phyloP scores from a whole-genome alignment of 1,140 invertebrate species.

The Notospermus geniculatus region DNA sequence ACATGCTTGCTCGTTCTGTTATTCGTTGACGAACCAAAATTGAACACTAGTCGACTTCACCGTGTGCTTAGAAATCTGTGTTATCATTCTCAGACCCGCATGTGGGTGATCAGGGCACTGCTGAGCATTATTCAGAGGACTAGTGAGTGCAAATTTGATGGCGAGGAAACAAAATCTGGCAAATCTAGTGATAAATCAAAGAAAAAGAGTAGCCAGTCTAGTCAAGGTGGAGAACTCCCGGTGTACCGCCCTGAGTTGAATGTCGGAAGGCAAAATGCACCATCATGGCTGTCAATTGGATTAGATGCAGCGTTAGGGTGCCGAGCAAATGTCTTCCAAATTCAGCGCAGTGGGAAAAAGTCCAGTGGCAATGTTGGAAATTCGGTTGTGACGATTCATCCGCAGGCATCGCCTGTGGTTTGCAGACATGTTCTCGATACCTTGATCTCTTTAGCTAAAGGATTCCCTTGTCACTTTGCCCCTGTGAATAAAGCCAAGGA shows the following conservation, averaged over 20 bases:
- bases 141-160: conserved; percentile 31
- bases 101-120: conserved; percentile 74
- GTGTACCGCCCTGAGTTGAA: conserved; percentile 16
- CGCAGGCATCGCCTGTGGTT: conserved; percentile 79
- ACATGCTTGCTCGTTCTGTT: conserved; percentile 79
- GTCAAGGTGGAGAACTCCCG: conserved; percentile 14
- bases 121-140: conserved; percentile 59
- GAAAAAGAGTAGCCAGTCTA: neutral
- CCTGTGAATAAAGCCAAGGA: conserved; percentile 51
- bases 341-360: conserved; percentile 60
- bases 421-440: conserved; percentile 78
- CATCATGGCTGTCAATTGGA: conserved; percentile 57
- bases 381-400: conserved; percentile 69
- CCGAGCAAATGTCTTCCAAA: conserved; percentile 82
- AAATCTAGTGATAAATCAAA: conserved; percentile 10
- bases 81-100: conserved; percentile 78
- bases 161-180: neutral
- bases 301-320: conserved; percentile 85
- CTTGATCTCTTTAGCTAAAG: conserved; percentile 78
- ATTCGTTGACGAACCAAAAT: conserved; percentile 82
- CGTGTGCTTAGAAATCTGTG: conserved; percentile 81
- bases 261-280: conserved; percentile 29
- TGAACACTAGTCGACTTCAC: conserved; percentile 78
- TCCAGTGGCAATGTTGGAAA: conserved; percentile 17
- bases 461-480: conserved; percentile 78